A percentile compares a stretch with the other conserved stretches of the same genome.
These are phyloP conservation scores for Symphodus melops DNA, from an alignment of 2,113 vertebrate genomes.

Conservation along the genomic window DNA sequence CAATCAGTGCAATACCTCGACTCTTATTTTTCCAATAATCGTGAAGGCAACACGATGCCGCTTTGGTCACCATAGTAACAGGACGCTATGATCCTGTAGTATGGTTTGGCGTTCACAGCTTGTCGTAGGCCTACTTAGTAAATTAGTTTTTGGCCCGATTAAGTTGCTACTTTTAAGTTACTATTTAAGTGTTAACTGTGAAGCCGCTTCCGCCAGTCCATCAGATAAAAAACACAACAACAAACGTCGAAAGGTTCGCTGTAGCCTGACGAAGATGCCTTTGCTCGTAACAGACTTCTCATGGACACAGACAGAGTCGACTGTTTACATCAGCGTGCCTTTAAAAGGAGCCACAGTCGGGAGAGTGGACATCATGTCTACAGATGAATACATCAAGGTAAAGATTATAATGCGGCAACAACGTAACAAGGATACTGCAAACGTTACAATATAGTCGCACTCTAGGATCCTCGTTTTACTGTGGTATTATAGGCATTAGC, in stretches of 20 bases:
- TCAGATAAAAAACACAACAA: no score
- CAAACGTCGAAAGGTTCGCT: neutral
- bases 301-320: slow-evolving; percentile 87
- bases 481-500: no score
- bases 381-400: slow-evolving; percentile 92
- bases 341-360: slow-evolving; percentile 80
- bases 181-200: neutral
- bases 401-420: neutral
- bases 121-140: neutral
- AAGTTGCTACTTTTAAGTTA: neutral
- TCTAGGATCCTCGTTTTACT: no score
- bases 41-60: neutral
- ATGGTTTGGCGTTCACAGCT: no score
- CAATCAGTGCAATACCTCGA: no score
- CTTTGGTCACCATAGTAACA: slow-evolving; percentile 41
- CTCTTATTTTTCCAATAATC: neutral
- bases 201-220: neutral
- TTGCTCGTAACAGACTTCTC: slow-evolving; percentile 83
- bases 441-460: no score
- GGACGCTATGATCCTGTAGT: neutral
- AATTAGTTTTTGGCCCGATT: neutral
- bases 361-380: slow-evolving; percentile 84
- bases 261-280: slow-evolving; percentile 81
- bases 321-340: slow-evolving; percentile 85
- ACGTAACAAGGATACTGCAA: no score